Evolutionary conservation across 2,113 vertebrate genomes (phyloP).

Genomic region (Struthio camelus): DNA sequence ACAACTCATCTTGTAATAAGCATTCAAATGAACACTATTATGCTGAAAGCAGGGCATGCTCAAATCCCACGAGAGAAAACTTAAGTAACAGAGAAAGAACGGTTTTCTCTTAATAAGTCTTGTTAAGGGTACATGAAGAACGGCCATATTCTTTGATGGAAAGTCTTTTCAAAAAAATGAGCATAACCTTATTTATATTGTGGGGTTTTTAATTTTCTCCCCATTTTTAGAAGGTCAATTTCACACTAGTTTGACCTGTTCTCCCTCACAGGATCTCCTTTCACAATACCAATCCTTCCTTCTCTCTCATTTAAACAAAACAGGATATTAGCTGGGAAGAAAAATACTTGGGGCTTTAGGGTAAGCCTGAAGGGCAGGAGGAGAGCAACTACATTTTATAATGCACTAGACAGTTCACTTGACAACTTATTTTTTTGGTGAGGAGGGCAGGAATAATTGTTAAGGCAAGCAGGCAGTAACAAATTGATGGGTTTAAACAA

Average conservation of each 20-base stretch:
- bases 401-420: background rate
- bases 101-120: background rate
- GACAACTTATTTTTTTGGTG: background rate
- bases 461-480: background rate
- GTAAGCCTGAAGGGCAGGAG: background rate
- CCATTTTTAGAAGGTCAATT: background rate
- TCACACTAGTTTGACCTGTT: background rate
- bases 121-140: background rate
- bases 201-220: accelerated
- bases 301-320: background rate
- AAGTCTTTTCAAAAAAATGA: background rate
- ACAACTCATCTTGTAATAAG: background rate
- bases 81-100: background rate
- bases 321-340: background rate
- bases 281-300: background rate
- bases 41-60: constrained; percentile 13
- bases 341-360: background rate
- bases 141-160: background rate
- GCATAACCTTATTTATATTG: background rate
- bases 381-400: background rate
- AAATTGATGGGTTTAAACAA: background rate
- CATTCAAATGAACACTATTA: constrained; percentile 2
- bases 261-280: background rate
- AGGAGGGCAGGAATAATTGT: background rate
- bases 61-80: background rate